Evolutionary conservation across 64 coral and sea anemone species (phyloP), one percentile per base, ranked within the genome.

Genomic region (Montipora capricornis): DNA sequence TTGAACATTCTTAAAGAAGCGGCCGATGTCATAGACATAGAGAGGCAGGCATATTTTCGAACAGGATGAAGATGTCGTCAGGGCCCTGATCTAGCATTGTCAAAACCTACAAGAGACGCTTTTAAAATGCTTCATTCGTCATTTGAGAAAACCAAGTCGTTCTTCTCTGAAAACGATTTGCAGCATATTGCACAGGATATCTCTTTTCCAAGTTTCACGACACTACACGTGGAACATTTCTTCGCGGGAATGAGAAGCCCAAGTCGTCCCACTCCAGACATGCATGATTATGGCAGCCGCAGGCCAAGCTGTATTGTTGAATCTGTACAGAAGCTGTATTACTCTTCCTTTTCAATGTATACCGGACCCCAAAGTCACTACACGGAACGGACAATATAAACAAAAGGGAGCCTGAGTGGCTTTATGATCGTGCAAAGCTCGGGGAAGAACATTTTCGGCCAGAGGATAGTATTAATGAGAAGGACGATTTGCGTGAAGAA

Each of bases 311-410:
- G 74, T 48, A 93, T 87, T 47, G 4, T 82, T 29, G 73, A 87
- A 29, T 93, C 82, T 44, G 14, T 87, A 14, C 52, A 93, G 45
- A 93, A 93, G 1, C 8, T 49, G 12, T 78, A 92, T 64, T 73
- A 92, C 24, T 87, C 81, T 47, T 86, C 73, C 19, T 93, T 87
- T 37, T 10, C 50, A 17, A 13, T 87, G 45, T 93, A 93, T 71
- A 87, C 61, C 0, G 83, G 83, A 70, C 61, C 83, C 16, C 83
- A 88, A 73, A 88, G 91, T 37, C 91, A 88, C 69, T 93, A 93
- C 75, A 51, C 15, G 0, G 26, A 68, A 78, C 50, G 57, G 16
- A 93, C n/a, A 79, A 29, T 11, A 13, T 11, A 13, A 17, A 45
- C 49, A 45, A 60, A 20, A 77, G 8, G 16, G 74, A 89, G 29